Evolutionary conservation across 2,888 invertebrate species (phyloP), one percentile per base, ranked within the genome.

Genomic region (Hypsopygia costalis): DNA sequence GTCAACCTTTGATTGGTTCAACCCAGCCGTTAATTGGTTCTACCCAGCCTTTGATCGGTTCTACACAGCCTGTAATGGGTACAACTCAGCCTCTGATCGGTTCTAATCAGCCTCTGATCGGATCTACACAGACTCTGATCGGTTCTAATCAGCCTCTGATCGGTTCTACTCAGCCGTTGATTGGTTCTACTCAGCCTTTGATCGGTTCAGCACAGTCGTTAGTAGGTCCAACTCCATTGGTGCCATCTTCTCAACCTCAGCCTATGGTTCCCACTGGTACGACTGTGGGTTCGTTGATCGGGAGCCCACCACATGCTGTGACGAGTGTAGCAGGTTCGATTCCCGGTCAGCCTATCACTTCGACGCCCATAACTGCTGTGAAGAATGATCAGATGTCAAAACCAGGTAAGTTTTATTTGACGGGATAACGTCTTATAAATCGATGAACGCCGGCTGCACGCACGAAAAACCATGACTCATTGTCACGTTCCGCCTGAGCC

Each of bases 351-450:
- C 85, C 87, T 0, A 62, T 89, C 0, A 87, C 88, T 0, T 87
- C 87, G 0, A 89, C 87, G 0, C 87, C 88, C 0, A 74, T 89
- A 0, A 74, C 78, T 0, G 72, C 79, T 0, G 49, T 80, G 7
- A 82, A 74, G 34, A 72, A 57, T 29, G 85, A 86, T 1, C 68
- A 69, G 0, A 43, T 78, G n/a, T 83, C 85, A 0, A 86, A 85
- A 38, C 81, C 89, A 1, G 81, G 88, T 86, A 40, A 73, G 73
- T 10, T 33, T 32, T 36, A 21, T 31, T 32, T 12, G n/a, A n/a
- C n/a, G n/a, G n/a, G n/a, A n/a, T n/a, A n/a, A n/a, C n/a, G n/a
- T n/a, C n/a, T n/a, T n/a, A n/a, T n/a, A n/a, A n/a, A n/a, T n/a
- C n/a, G n/a, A n/a, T n/a, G n/a, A n/a, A n/a, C n/a, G n/a, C n/a